These are phyloP conservation scores for Drosophila ogumai DNA, from an alignment of 1,140 invertebrate species.

Conservation along the genomic window DNA sequence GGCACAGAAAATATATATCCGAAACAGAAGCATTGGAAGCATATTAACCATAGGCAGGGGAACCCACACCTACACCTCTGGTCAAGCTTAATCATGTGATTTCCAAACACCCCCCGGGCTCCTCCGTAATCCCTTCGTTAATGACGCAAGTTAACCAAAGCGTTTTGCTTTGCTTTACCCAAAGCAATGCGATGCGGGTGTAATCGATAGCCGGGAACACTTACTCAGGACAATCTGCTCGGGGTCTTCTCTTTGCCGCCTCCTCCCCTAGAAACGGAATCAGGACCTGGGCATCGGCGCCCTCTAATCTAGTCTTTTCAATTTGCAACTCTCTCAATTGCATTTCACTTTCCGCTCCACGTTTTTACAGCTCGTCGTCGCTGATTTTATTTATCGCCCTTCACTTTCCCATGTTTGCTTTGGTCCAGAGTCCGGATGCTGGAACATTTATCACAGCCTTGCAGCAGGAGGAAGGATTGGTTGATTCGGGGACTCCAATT, in stretches of 20 bases:
- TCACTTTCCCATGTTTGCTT: slow-evolving; percentile 45
- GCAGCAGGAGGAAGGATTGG: neutral
- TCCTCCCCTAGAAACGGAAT: neutral
- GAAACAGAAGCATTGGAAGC: neutral
- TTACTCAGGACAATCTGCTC: slow-evolving; percentile 13
- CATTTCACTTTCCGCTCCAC: slow-evolving; percentile 50
- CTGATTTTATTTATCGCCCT: slow-evolving; percentile 51
- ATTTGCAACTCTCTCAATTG: slow-evolving; percentile 56
- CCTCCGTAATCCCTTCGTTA: neutral
- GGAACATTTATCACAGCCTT: slow-evolving; percentile 54
- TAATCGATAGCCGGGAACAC: slow-evolving; percentile 15
- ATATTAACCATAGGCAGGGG: neutral
- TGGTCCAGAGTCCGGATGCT: neutral
- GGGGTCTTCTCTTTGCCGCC: neutral
- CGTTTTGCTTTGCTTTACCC: neutral
- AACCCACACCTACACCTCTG: neutral
- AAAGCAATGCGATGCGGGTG: neutral
- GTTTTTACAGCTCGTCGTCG: slow-evolving; percentile 40
- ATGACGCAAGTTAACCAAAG: slow-evolving; percentile 19
- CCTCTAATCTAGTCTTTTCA: slow-evolving; percentile 48
- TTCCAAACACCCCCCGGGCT: neutral
- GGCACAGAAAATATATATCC: neutral
- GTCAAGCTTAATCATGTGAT: neutral
- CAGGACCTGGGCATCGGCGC: neutral
- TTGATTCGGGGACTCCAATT: slow-evolving; percentile 55